Base-by-base conservation (phyloP, 2,888 invertebrate species). In the Mylabris sibirica region DNA sequence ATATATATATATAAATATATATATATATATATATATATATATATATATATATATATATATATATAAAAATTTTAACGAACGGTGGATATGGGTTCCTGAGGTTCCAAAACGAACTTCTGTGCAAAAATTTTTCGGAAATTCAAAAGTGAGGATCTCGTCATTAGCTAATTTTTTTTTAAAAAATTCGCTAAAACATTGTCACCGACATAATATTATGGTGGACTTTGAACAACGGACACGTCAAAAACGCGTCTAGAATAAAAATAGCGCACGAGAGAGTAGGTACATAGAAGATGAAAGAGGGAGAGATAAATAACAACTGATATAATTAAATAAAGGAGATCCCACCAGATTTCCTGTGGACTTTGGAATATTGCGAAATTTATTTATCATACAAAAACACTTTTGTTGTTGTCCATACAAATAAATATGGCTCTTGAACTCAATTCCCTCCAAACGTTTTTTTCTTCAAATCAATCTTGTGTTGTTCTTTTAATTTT, bases 221-320 rank as follows among this genome's bases (percentile, higher is more conserved):
- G 69, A 69, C 69, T 69, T 69, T 69, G 69, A 12, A 63, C 66
- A 12, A 63, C 66, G 12, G 22, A 69, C 26, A 69, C 65, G 63
- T 65, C 59, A 44, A 44, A 57, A 12, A 3, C 57, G 57, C 14
- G 24, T 20, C 24, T 57, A 24, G 12, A 59, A 63, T 53, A 49
- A 59, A 69, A 66, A 69, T 60, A 69, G 63, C n/a, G 61, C 30
- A 65, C 30, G 49, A 60, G 3, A 34, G 41, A 9, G 35, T 11
- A 0, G 5, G 26, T 3, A 34, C 6, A 34, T 8, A 34, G 8
- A 2, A 12, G 12, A 12, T 12, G 34, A 34, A 12, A 38, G 38
- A 6, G 38, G 11, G 14, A 38, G 12, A 12, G 12, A 38, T 3
- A 38, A 38, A 57, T 11, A 62, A 41, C 53, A 30, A 30, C 30